Evolutionary conservation across 2,113 vertebrate species (phyloP), one percentile per base, ranked within the genome.

Genomic region (Anolis carolinensis): DNA sequence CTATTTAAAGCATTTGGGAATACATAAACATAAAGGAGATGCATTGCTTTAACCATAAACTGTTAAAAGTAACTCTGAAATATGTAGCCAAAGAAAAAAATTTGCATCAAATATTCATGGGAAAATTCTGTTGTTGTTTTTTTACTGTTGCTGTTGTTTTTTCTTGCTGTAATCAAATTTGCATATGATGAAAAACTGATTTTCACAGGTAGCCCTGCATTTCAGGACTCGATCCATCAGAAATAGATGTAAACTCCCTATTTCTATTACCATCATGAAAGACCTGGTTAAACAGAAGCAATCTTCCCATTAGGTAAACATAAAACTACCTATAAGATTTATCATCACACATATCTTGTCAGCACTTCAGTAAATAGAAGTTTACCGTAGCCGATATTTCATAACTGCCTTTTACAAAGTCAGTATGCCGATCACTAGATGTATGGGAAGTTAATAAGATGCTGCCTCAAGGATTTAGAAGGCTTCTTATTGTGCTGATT

Each of bases 231-330:
- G 86, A 79, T 93, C 93, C 92, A 94, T 95, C 78, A 90, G 83
- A 94, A 95, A 92, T 92, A 94, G 95, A 93, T 89, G 48, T 84
- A 88, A 91, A 84, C 7, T 90, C 77, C 90, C 90, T 90, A 81
- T 83, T 91, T 81, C 83, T 82, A 92, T 93, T 91, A 92, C 87
- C 88, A 89, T 89, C 79, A 91, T 1, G 82, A 77, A 86, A n/a
- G 75, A 87, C 84, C 92, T 68, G 88, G 93, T 91, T 93, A 92
- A 92, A 93, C 92, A 93, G 87, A 94, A 92, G 91, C 79, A 92
- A 89, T 84, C 84, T 91, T 95, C 92, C 89, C 91, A 94, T 93
- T 92, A 94, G 88, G 79, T 89, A 91, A 94, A 91, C 87, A 90
- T 87, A 94, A 94, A 95, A 93, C 73, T 76, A 95, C 85, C 78